Evolutionary conservation across 1,140 invertebrate species (phyloP).

Genomic region (Microplitis demolitor): DNA sequence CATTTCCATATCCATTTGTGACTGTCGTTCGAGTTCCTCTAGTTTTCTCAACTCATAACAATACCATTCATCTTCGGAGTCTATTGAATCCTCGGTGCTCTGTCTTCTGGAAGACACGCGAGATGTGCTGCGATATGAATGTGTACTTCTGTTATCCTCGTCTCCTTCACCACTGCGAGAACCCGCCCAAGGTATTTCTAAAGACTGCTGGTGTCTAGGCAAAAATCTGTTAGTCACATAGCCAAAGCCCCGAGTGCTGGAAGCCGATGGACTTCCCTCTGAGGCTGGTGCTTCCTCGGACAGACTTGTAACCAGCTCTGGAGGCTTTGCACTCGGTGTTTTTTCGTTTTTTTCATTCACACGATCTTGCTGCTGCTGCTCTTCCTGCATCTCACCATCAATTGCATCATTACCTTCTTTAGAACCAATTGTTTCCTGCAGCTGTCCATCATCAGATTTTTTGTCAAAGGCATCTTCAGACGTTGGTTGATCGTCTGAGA

Average conservation of each 20-base stretch:
- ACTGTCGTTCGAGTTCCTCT: conserved; percentile 82
- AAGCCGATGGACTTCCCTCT: conserved; percentile 70
- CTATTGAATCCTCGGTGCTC: conserved; percentile 91
- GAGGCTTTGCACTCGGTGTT: conserved; percentile 48
- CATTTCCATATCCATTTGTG: conserved; percentile 69
- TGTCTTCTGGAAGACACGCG: conserved; percentile 85
- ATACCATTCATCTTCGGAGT: conserved; percentile 93
- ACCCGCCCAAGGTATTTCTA: conserved; percentile 74
- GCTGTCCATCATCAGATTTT: conserved; percentile 43
- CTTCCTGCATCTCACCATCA: neutral
- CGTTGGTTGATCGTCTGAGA: conserved; percentile 68
- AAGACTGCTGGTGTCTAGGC: conserved; percentile 75
- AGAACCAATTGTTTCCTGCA: conserved; percentile 45
- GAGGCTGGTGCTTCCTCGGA: conserved; percentile 59
- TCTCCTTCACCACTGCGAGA: conserved; percentile 71
- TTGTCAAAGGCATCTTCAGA: conserved; percentile 62
- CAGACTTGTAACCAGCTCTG: conserved; percentile 55
- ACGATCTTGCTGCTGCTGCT: conserved; percentile 10
- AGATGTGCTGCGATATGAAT: conserved; percentile 84
- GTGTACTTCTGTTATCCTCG: conserved; percentile 83
- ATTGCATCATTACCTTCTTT: conserved; percentile 25
- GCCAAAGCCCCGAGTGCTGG: conserved; percentile 60
- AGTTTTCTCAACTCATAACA: conserved; percentile 85
- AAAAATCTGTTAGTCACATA: conserved; percentile 63
- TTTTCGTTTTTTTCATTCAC: conserved; percentile 47